Evolutionary conservation across 2,113 vertebrate genomes (phyloP).

Genomic region (Pterocles gutturalis): DNA sequence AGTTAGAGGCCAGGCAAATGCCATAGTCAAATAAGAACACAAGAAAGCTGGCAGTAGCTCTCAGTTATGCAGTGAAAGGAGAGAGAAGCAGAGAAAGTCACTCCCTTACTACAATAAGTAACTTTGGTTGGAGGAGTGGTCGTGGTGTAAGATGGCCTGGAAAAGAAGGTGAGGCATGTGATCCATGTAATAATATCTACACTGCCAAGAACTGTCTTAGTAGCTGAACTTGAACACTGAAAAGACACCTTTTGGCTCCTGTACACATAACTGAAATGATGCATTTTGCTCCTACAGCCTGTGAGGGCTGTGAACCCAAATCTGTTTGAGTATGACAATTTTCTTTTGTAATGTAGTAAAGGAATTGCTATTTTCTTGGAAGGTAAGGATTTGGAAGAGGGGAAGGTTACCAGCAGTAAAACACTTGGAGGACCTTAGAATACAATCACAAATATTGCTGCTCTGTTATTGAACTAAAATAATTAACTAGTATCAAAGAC

Average conservation of each 20-base stretch:
- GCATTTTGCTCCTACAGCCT: not conserved
- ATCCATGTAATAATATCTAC: not conserved
- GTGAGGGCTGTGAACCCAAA: not conserved
- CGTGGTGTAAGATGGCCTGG: not conserved
- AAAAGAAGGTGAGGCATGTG: not conserved
- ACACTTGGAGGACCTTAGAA: not conserved
- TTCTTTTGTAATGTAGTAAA: not conserved
- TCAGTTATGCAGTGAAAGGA: not conserved
- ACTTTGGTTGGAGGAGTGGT: not conserved
- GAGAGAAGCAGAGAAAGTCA: not conserved
- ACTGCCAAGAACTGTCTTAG: not conserved
- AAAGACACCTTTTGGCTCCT: not conserved
- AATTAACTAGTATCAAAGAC: not conserved
- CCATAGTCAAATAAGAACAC: not conserved
- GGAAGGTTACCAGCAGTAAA: not conserved
- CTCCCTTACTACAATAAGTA: not conserved
- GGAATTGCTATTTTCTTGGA: not conserved
- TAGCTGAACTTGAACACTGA: not conserved
- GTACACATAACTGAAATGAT: not conserved
- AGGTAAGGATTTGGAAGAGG: not conserved
- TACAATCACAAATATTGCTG: not conserved
- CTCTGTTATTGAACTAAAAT: not conserved
- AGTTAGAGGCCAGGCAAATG: not conserved
- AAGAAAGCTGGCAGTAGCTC: not conserved
- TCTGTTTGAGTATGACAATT: not conserved